phyloP scores from a whole-genome alignment of 1,140 invertebrate genomes.

The Heliconius eleuchia region DNA sequence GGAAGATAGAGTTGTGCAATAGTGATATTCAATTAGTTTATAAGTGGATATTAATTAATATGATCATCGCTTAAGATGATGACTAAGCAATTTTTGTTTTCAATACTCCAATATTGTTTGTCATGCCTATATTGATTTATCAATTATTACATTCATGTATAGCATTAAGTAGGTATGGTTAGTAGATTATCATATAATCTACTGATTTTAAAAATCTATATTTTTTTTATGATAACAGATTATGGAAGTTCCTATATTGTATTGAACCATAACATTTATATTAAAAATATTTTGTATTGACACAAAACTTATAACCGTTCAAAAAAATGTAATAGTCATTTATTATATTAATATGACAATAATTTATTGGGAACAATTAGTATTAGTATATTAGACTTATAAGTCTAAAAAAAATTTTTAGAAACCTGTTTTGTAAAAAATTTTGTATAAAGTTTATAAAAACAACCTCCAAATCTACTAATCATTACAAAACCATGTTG shows the following conservation, averaged over 20 bases:
- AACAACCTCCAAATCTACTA: neutral
- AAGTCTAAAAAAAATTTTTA: neutral
- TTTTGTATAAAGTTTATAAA: neutral
- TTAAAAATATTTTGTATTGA: neutral
- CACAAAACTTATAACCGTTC: neutral
- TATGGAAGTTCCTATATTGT: slow-evolving; percentile 2
- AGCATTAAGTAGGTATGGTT: neutral
- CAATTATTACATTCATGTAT: neutral
- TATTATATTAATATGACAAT: neutral
- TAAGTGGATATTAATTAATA: slow-evolving; percentile 11
- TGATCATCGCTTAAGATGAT: slow-evolving; percentile 3
- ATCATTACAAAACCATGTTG: neutral
- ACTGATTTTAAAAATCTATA: neutral
- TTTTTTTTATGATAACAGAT: neutral
- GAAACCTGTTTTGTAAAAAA: neutral
- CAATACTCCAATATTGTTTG: slow-evolving; percentile 15
- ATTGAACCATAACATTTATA: neutral
- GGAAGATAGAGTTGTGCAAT: neutral
- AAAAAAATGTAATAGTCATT: neutral
- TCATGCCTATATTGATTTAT: neutral
- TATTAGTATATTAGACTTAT: too few species aligned
- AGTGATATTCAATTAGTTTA: slow-evolving; percentile 6
- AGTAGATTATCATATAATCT: slow-evolving; percentile 8
- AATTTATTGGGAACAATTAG: slow-evolving; percentile 14
- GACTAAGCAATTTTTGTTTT: slow-evolving; percentile 23